Base-by-base conservation (phyloP, 1,140 invertebrate genomes). In the Drosophila murphyi region DNA sequence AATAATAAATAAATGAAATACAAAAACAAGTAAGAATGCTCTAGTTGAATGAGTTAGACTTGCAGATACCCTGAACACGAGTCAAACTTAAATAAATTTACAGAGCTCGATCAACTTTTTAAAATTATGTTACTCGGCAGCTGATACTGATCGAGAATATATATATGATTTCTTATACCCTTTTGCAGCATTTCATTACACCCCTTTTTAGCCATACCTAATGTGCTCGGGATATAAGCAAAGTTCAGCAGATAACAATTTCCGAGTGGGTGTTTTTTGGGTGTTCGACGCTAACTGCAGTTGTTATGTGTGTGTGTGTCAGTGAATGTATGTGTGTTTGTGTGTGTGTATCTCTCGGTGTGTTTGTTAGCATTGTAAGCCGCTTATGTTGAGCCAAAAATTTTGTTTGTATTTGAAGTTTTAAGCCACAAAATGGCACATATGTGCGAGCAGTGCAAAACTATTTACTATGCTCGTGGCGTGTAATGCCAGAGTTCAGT, bases 371-470 rank as follows among this genome's bases (percentile, higher is more conserved):
- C 85, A 85, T 83, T 88, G 85, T 88, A 88, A 88, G 85, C 85
- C 74, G 85, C 85, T 88, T 88, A 88, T 76, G 61, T 68, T 80
- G 80, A 75, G 72, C 77, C 88, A 70, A 83, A 71, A 78, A 76
- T 85, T 74, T 71, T 85, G 85, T 89, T 89, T 89, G 80, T 78
- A 64, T 88, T 85, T 75, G 65, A 68, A 76, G 68, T 85, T 89
- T 81, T 85, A 89, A 89, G 85, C 85, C 85, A 76, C 85, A 89
- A 89, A 85, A 88, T 81, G 75, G 78, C 85, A 76, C 82, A 87
- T 69, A 67, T 72, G 82, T 85, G 78, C 12, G 34, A 52, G 52
- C 52, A 55, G 35, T 59, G 52, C 37, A 29, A 39, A 48, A 31
- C 50, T 52, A 34, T 63, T 39, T 6, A 47, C 20, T 28, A 20